Evolutionary conservation across 2,113 vertebrate genomes (phyloP), one percentile per base, ranked within the genome.

Genomic region (Psephotus haematonotus): DNA sequence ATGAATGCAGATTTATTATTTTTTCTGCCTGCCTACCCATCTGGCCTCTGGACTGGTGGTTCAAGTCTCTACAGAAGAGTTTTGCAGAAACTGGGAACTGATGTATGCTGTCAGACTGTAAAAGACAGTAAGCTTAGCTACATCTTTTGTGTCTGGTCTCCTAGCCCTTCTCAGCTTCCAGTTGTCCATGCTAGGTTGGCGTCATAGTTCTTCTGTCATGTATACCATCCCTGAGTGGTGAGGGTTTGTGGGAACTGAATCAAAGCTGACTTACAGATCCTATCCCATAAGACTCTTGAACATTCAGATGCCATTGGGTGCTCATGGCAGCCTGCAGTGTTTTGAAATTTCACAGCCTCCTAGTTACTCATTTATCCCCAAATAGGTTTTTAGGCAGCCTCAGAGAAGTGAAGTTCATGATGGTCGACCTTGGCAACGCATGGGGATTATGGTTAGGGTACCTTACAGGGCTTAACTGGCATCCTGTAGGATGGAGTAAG

Each of bases 111-210:
- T 6, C 37, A 7, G 17, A 37, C 16, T 19, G 17, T 37, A 43
- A 71, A n/a, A 78, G 8, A 41, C 31, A 46, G 7, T 0, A 14
- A 43, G 28, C 5, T 53, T 35, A 68, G 23, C 13, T 62, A 16
- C 37, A 24, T 28, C 76, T 62, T 49, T 80, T 72, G 0, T 7
- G 33, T 35, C 39, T 59, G 20, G 3, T 85, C 28, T 44, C 13
- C 12, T 10, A 0, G 22, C 31, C 33, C 37, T 70, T 74, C 31
- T 20, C 81, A 82, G 10, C 11, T 67, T 49, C 68, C 24, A 19
- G 18, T 0, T 52, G 39, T n/a, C 59, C 7, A 1, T 10, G 3
- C 22, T 11, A 13, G n/a, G 28, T 1, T 3, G 49, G 7, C 31
- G 47, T 37, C 71, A 37, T 5, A 9, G 13, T 7, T 57, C 44